Percentiles rank a stretch among this genome's conserved stretches.
phyloP scores from a whole-genome alignment of 2,113 vertebrate genomes.

The Acrocephalus kingi region DNA sequence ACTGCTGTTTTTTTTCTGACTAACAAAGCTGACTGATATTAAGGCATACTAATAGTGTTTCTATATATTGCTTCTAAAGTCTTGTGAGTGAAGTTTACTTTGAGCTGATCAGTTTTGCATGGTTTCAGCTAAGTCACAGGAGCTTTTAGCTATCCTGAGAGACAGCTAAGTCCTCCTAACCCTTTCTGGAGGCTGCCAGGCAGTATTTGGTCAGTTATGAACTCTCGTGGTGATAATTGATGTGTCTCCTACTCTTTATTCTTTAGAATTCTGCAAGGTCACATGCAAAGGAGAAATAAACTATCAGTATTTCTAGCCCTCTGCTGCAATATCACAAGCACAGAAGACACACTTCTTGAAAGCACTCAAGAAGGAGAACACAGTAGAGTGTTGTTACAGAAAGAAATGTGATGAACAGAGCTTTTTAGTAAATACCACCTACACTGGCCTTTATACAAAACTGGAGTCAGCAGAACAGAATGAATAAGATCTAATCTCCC shows the following conservation, averaged over 20 bases:
- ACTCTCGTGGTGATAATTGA: not conserved
- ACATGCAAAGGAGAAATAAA: not conserved
- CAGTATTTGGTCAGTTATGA: not conserved
- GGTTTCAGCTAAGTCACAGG: not conserved
- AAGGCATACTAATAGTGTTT: not conserved
- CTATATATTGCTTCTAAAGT: not conserved
- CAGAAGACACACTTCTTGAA: not conserved
- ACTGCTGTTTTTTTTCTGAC: not conserved
- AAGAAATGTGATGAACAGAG: conserved; percentile 13
- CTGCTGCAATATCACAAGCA: not conserved
- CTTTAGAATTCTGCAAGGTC: not conserved
- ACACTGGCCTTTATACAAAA: conserved; percentile 24
- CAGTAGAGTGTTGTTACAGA: not conserved
- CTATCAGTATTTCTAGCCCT: not conserved
- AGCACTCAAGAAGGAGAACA: not conserved
- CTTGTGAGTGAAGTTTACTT: not conserved
- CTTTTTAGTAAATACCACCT: conserved; percentile 39
- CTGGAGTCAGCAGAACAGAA: conserved; percentile 39
- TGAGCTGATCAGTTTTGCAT: not conserved
- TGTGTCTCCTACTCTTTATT: not conserved
- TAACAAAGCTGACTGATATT: not conserved
- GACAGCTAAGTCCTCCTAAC: not conserved
- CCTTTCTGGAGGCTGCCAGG: not conserved
- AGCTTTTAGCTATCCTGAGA: not conserved
- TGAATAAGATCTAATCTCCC: conserved; percentile 27